Conservation (phyloP, 2,888 invertebrate genomes). For the Cryptocephalus moraei region DNA sequence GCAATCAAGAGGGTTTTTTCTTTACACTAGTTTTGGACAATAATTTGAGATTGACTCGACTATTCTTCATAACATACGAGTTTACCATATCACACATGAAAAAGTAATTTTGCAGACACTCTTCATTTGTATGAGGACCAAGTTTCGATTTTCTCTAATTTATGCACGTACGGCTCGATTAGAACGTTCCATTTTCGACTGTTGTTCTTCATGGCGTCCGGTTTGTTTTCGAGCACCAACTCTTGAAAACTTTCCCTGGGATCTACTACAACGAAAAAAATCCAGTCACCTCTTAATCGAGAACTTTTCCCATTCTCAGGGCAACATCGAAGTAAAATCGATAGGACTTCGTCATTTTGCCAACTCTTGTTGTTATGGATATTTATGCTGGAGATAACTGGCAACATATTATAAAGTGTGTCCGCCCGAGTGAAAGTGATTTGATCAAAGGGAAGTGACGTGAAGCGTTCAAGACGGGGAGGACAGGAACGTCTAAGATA, state of each 20-base stretch:
- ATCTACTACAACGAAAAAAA: neutral
- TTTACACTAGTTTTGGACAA: too few relatives aligned
- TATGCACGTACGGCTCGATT: too few relatives aligned
- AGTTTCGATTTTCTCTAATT: too few relatives aligned
- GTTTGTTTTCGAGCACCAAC: neutral
- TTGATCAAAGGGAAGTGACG: conserved; percentile 21
- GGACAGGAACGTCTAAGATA: too few relatives aligned
- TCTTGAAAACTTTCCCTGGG: neutral
- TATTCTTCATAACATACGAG: too few relatives aligned
- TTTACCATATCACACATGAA: too few relatives aligned
- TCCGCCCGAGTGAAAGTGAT: conserved; percentile 16
- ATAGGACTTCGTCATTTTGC: conserved; percentile 7
- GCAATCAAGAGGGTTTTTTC: too few relatives aligned
- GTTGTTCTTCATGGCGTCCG: neutral
- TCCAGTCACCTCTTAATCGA: neutral
- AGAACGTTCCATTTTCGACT: neutral
- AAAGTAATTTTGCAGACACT: too few relatives aligned
- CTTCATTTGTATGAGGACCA: too few relatives aligned
- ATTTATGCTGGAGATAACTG: conserved; percentile 13
- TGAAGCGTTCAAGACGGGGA: conserved; percentile 16
- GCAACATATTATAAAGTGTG: conserved; percentile 15
- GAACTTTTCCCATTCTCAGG: too few relatives aligned
- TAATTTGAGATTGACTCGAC: too few relatives aligned
- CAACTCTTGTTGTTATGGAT: conserved; percentile 14
- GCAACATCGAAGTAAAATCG: conserved; percentile 5